phyloP scores from a whole-genome alignment of 2,113 vertebrate species.

The Ancistrus triradiatus region DNA sequence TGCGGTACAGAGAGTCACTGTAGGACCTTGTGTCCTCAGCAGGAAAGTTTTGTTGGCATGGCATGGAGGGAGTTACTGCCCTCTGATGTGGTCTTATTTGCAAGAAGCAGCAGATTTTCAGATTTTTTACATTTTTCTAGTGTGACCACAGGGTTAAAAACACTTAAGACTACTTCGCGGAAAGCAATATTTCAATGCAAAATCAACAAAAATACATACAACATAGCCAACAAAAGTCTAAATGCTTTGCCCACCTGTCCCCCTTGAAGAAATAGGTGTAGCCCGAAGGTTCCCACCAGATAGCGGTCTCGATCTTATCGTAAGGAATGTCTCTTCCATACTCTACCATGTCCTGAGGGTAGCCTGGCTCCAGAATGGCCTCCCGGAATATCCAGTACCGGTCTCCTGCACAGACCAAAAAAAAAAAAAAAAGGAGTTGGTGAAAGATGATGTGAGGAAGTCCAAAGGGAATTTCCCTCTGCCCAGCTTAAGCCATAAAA shows the following conservation, averaged over 20 bases:
- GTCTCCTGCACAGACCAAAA: conserved; percentile 64
- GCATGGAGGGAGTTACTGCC: no score
- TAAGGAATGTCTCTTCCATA: conserved; percentile 88
- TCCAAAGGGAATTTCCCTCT: conserved; percentile 28
- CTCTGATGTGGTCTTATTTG: no score
- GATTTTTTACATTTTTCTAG: no score
- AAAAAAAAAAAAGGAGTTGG: not conserved
- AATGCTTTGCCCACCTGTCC: conserved; percentile 72
- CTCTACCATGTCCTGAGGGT: conserved; percentile 80
- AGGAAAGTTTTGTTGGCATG: no score
- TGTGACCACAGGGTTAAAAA: no score
- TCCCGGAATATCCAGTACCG: conserved; percentile 93
- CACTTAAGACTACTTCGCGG: no score
- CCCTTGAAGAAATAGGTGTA: conserved; percentile 93
- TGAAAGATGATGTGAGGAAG: not conserved
- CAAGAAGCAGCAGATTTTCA: no score
- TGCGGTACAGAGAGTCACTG: no score
- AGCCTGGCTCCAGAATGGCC: conserved; percentile 86
- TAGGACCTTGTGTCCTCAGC: no score
- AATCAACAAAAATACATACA: no score
- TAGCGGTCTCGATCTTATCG: conserved; percentile 81
- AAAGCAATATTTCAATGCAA: no score
- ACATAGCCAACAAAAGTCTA: no score
- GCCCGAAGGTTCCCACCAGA: conserved; percentile 96
- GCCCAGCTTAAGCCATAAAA: not conserved